phyloP scores from a whole-genome alignment of 1,140 invertebrate species.

The Lepidurus packardi region DNA sequence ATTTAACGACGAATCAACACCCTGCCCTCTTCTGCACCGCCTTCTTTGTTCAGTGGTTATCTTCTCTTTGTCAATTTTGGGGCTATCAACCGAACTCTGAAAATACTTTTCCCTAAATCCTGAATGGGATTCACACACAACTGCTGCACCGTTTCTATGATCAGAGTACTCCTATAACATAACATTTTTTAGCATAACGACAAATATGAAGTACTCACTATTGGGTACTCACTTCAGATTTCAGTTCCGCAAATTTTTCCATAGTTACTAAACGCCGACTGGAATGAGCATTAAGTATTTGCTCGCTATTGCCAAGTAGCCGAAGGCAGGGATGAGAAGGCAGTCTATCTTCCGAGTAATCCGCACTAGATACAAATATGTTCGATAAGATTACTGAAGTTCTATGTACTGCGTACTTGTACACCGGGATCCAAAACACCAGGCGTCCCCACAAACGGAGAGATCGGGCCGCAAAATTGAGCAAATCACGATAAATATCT shows the following conservation, averaged over 20 bases:
- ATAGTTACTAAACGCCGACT: constrained; percentile 78
- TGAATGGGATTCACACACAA: constrained; percentile 10
- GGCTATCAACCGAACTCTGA: background rate
- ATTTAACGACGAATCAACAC: background rate
- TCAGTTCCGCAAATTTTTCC: constrained; percentile 62
- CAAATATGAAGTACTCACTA: background rate
- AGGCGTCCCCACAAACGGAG: constrained; percentile 68
- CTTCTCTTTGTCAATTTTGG: background rate
- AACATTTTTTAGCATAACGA: background rate
- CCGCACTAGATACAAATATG: constrained; percentile 53
- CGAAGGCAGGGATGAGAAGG: constrained; percentile 71
- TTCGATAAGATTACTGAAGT: constrained; percentile 31
- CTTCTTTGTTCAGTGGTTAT: background rate
- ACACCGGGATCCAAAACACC: constrained; percentile 88
- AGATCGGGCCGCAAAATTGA: constrained; percentile 72
- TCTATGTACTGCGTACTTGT: constrained; percentile 52
- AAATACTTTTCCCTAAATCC: constrained; percentile 26
- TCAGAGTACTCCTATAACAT: background rate
- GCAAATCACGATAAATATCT: constrained; percentile 73
- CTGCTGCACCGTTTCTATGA: background rate
- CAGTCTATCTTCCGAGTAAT: constrained; percentile 66
- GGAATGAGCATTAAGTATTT: constrained; percentile 68
- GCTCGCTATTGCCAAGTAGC: constrained; percentile 77
- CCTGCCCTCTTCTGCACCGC: background rate
- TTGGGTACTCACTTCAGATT: constrained; percentile 33